Percentiles rank a stretch among this genome's conserved stretches.
Evolutionary conservation across 2,888 invertebrate genomes (phyloP).

Genomic region (Andrena chrysosceles): DNA sequence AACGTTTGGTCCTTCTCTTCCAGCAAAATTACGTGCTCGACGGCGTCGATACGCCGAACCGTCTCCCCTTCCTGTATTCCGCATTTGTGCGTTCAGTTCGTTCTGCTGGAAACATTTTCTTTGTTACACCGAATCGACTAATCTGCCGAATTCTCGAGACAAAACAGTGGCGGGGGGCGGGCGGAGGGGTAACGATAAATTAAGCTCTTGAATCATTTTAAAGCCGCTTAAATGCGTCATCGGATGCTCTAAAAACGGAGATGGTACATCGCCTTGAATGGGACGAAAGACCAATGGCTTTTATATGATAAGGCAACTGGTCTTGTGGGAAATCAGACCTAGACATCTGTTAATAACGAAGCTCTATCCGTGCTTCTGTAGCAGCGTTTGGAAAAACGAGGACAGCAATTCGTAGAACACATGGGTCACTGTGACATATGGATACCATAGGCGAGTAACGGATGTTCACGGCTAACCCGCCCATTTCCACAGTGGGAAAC

Average conservation of each 20-base stretch:
- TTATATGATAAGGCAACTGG: background rate
- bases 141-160: background rate
- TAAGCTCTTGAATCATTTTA: no score
- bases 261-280: background rate
- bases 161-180: no score
- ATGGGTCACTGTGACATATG: conserved; percentile 9
- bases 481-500: background rate
- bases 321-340: conserved; percentile 1
- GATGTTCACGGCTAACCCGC: background rate
- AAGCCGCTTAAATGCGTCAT: no score
- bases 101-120: background rate
- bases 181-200: no score
- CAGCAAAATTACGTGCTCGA: conserved; percentile 51
- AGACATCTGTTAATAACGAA: background rate
- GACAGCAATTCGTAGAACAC: conserved; percentile 9
- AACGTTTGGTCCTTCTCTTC: conserved; percentile 46
- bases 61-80: background rate
- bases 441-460: conserved; percentile 2
- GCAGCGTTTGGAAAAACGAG: conserved; percentile 7
- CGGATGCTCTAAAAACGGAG: no score
- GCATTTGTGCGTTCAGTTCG: background rate
- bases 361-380: background rate
- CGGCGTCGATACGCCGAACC: conserved; percentile 18
- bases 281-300: background rate
- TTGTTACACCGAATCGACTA: background rate